Evolutionary conservation across 2,113 vertebrate species (phyloP).

Genomic region (Leucoraja erinaceus): DNA sequence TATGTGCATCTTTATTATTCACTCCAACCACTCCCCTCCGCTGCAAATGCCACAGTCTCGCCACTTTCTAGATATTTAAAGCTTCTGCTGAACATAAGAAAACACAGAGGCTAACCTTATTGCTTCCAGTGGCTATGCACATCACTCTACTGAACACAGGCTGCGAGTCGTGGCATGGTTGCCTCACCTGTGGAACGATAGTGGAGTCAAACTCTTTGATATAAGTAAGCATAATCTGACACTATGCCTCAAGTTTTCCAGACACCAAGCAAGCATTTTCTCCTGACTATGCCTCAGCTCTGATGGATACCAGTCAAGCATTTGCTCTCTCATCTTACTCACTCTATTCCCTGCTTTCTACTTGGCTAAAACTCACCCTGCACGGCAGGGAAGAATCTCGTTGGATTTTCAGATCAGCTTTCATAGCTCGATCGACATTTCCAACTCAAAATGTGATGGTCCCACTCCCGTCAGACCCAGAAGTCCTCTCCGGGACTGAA

Average conservation of each 20-base stretch:
- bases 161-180: no score
- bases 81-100: not conserved
- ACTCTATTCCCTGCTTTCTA: not conserved
- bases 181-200: not conserved
- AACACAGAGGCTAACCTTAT: not conserved
- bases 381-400: not conserved
- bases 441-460: not conserved
- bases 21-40: no score
- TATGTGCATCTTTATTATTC: no score
- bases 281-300: not conserved
- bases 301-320: not conserved
- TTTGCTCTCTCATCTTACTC: not conserved
- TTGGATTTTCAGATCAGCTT: not conserved
- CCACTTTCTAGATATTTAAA: no score
- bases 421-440: not conserved
- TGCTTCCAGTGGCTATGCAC: no score
- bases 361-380: not conserved
- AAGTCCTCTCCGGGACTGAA: not conserved
- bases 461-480: slow-evolving; percentile 32
- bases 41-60: no score
- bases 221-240: not conserved
- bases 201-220: not conserved
- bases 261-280: no score
- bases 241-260: no score
- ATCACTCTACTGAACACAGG: not conserved